These are phyloP conservation scores for Euglossa dilemma DNA, from an alignment of 1,140 invertebrate species.

Conservation along the genomic window DNA sequence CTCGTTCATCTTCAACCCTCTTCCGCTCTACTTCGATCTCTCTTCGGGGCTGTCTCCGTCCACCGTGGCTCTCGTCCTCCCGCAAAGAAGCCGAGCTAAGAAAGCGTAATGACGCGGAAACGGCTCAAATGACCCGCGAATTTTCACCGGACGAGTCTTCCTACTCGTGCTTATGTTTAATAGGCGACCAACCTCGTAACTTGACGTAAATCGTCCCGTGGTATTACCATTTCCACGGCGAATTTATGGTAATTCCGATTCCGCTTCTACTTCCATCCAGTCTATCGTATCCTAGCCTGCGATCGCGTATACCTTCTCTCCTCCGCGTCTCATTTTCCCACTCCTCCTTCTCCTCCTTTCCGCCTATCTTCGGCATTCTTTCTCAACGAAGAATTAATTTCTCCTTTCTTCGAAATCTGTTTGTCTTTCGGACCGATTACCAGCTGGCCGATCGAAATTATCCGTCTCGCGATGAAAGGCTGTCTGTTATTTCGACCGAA, in stretches of 20 bases:
- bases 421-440: conserved; percentile 10
- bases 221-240: conserved; percentile 69
- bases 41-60: conserved; percentile 43
- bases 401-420: background rate
- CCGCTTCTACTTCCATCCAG: background rate
- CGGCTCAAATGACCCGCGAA: conserved; percentile 82
- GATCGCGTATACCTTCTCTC: background rate
- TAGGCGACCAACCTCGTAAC: conserved; percentile 71
- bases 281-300: background rate
- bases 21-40: conserved; percentile 53
- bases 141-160: conserved; percentile 70
- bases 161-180: conserved; percentile 79
- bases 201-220: conserved; percentile 69
- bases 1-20: conserved; percentile 34
- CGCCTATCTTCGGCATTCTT: background rate
- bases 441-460: background rate
- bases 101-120: conserved; percentile 82
- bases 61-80: conserved; percentile 43
- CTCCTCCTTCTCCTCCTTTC: no score
- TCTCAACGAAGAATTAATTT: background rate
- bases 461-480: background rate
- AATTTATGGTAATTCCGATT: conserved; percentile 76
- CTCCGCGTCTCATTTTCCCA: background rate
- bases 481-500: conserved; percentile 37
- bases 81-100: conserved; percentile 67